Conservation (phyloP, 1,140 invertebrate species). For the Drosophila lini region DNA sequence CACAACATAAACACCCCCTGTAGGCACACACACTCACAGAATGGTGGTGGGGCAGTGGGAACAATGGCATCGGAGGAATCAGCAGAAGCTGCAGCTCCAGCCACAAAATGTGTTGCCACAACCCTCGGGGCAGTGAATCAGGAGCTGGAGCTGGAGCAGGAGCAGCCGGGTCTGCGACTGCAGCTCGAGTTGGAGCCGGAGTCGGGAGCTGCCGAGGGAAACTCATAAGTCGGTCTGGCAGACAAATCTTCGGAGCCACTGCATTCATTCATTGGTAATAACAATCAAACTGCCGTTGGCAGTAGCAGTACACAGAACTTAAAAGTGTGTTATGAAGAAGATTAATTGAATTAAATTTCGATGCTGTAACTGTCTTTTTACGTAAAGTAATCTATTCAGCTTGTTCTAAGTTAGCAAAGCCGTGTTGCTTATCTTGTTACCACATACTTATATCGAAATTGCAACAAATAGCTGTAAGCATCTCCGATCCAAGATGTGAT, state of each 20-base stretch:
- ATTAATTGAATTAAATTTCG: background rate
- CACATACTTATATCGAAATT: too few species aligned
- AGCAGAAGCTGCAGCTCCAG: conserved; percentile 63
- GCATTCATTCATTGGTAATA: conserved; percentile 81
- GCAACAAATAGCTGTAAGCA: too few species aligned
- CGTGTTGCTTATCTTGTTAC: too few species aligned
- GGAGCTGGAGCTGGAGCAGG: conserved; percentile 22
- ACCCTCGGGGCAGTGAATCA: conserved; percentile 60
- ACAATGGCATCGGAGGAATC: conserved; percentile 62
- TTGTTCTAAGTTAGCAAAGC: too few species aligned
- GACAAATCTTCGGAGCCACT: conserved; percentile 71
- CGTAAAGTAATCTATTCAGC: too few species aligned
- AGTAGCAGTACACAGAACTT: conserved; percentile 13
- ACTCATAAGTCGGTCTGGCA: conserved; percentile 61
- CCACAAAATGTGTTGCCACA: conserved; percentile 78
- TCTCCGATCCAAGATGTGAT: too few species aligned
- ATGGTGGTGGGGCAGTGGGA: conserved; percentile 18
- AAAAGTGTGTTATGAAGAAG: background rate
- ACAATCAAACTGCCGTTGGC: conserved; percentile 69
- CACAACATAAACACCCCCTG: conserved; percentile 68
- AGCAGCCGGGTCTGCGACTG: background rate
- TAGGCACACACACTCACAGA: conserved; percentile 46
- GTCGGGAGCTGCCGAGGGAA: conserved; percentile 20
- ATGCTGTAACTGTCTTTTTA: too few species aligned
- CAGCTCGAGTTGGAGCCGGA: conserved; percentile 12